Evolutionary conservation across 1,140 invertebrate species (phyloP).

Genomic region (Ridgeia piscesae): DNA sequence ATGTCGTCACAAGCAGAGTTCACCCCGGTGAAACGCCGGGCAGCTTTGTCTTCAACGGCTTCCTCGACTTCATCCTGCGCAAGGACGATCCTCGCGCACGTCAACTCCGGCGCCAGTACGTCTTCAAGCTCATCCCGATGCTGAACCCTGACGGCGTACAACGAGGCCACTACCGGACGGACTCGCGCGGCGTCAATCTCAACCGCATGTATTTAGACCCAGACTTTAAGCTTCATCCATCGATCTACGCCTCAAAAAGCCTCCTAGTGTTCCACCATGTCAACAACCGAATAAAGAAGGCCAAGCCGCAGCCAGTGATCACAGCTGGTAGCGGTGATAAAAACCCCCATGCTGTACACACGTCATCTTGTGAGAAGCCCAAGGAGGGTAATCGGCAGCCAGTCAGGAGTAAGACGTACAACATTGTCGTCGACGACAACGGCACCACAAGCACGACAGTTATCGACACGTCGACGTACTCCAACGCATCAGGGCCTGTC

Average conservation of each 20-base stretch:
- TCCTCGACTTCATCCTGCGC: constrained; percentile 56
- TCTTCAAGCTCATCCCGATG: constrained; percentile 91
- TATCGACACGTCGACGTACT: background rate
- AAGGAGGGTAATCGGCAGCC: background rate
- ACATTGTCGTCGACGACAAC: background rate
- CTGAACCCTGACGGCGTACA: constrained; percentile 91
- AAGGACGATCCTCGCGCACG: constrained; percentile 53
- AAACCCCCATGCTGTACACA: background rate
- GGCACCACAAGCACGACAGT: background rate
- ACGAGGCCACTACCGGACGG: constrained; percentile 86
- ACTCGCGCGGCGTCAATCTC: constrained; percentile 67
- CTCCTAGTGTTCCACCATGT: constrained; percentile 56
- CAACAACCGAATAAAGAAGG: constrained; percentile 23
- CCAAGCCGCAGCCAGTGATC: background rate
- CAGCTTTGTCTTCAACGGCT: constrained; percentile 59
- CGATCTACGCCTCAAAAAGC: constrained; percentile 59
- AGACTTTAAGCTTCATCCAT: constrained; percentile 50
- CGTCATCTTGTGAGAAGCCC: background rate
- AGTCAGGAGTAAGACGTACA: constrained; percentile 9
- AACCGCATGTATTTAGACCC: constrained; percentile 59
- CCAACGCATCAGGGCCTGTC: background rate
- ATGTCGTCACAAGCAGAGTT: constrained; percentile 55
- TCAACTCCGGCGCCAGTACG: constrained; percentile 69
- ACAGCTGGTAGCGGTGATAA: background rate
- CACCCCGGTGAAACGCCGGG: constrained; percentile 59